Evolutionary conservation across 2,888 invertebrate species (phyloP).

Genomic region (Crematogaster levior): DNA sequence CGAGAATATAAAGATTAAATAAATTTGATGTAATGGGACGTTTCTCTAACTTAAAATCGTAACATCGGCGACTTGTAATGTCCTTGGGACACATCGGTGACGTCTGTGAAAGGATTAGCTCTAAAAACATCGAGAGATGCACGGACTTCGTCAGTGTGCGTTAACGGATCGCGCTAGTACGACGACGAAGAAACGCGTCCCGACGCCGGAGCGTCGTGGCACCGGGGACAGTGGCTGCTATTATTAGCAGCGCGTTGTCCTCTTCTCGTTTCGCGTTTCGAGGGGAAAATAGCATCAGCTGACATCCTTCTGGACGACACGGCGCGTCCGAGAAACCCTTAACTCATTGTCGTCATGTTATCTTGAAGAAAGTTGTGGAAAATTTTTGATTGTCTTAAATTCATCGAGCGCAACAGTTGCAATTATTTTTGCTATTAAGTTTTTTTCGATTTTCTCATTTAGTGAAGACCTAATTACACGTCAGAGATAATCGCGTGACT

Average conservation of each 20-base stretch:
- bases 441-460: too few relatives aligned
- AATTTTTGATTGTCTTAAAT: background rate
- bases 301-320: conserved; percentile 58
- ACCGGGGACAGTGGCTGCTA: conserved; percentile 63
- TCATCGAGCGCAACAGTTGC: background rate
- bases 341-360: conserved; percentile 7
- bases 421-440: background rate
- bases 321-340: conserved; percentile 22
- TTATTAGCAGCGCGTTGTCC: conserved; percentile 69
- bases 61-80: background rate
- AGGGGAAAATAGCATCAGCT: conserved; percentile 69
- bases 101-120: conserved; percentile 22
- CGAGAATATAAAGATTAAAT: background rate
- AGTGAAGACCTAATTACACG: background rate
- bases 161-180: conserved; percentile 22
- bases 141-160: background rate
- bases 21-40: background rate
- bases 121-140: conserved; percentile 13
- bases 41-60: background rate
- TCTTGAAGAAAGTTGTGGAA: background rate
- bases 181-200: conserved; percentile 49
- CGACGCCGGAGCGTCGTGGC: conserved; percentile 70
- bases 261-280: conserved; percentile 66
- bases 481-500: conserved; percentile 25
- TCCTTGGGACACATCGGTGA: background rate